phyloP scores from a whole-genome alignment of 2,888 invertebrate genomes.

The Parascotia fuliginaria region DNA sequence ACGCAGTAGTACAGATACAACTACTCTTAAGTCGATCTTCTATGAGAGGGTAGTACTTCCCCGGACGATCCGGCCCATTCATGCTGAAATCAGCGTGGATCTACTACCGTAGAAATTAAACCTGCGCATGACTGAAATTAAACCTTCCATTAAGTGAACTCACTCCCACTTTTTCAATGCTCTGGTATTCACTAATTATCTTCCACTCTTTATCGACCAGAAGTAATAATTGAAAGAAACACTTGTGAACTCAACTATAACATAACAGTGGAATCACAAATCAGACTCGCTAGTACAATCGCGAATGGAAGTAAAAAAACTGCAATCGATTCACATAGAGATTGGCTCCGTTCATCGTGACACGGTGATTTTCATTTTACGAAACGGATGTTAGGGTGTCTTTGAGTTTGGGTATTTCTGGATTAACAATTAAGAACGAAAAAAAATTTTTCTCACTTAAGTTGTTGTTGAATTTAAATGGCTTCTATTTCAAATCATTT shows the following conservation, averaged over 20 bases:
- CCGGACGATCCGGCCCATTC: no score
- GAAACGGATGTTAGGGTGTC: conserved; percentile 37
- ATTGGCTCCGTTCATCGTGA: conserved; percentile 50
- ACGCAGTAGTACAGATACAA: no score
- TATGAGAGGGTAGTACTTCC: no score
- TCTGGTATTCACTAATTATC: background rate
- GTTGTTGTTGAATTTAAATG: background rate
- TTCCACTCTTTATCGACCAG: no score
- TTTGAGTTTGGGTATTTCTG: conserved; percentile 7
- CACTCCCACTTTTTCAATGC: no score
- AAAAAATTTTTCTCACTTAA: no score
- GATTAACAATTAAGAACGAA: background rate
- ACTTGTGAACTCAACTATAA: conserved; percentile 5
- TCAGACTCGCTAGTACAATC: conserved; percentile 6
- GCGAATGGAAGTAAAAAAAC: conserved; percentile 16
- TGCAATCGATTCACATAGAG: conserved; percentile 49
- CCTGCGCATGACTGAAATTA: no score
- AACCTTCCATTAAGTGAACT: no score
- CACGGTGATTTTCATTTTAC: conserved; percentile 52
- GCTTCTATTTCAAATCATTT: no score
- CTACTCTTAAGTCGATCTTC: no score
- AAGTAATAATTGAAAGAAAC: conserved; percentile 1
- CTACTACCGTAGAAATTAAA: no score
- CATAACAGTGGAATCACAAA: conserved; percentile 12
- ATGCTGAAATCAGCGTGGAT: no score